Base-by-base conservation (phyloP, 2,888 invertebrate species). In the Aphidoletes aphidimyza region DNA sequence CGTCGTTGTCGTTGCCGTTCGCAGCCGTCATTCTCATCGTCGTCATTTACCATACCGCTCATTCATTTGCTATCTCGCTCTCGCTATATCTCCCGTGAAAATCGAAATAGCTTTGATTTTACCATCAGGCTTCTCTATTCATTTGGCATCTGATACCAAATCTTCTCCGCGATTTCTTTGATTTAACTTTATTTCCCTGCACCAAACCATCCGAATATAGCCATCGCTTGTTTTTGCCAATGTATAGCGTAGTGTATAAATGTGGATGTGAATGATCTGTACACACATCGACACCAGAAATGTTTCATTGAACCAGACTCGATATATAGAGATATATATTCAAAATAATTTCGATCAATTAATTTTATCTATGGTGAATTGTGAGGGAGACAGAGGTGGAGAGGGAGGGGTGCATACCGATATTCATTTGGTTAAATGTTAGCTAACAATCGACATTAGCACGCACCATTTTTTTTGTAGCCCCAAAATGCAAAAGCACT, bases 31-130 rank as follows among this genome's bases (percentile, higher is more conserved):
- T 2, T 47, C 47, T 47, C 47, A n/a, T n/a, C n/a, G n/a, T n/a
- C n/a, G n/a, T n/a, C n/a, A n/a, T n/a, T n/a, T n/a, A n/a, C n/a
- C n/a, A n/a, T n/a, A n/a, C 47, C 47, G 8, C 47, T 47, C 47
- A 8, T 39, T 39, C 39, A 8, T 11, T 39, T 39, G 5, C 39
- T 39, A 5, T 8, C 39, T 39, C 39, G 39, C 5, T 39, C 39
- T 39, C 39, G 5, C 39, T 39, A 39, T 8, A 5, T 39, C 39
- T 39, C 39, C 19, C 17, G 22, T 26, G 22, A 54, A 54, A 54
- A 30, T 69, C 69, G 69, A 69, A 22, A 69, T 11, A 11, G 69
- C 69, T 69, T 69, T 69, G 69, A 69, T 69, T 69, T 69, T 17
- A n/a, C 30, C 69, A n/a, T n/a, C 26, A 69, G 5, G 1, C 14